Conservation (phyloP, 2,113 vertebrate genomes). For the Shinisaurus crocodilurus region DNA sequence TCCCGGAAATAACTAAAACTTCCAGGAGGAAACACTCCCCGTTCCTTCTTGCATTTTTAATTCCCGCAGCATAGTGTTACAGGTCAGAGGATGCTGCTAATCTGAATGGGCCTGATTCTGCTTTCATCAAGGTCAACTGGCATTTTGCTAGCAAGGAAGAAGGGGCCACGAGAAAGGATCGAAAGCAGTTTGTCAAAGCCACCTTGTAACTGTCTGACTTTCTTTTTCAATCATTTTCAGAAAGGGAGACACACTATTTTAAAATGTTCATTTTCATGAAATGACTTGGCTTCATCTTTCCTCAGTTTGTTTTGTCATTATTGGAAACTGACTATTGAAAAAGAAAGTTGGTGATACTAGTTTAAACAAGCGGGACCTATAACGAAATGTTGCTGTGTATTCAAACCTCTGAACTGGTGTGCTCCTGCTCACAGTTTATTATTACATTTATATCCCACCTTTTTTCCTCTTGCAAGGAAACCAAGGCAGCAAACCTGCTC, state of each 20-base stretch:
- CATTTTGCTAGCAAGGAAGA: too few species aligned
- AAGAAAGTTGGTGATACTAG: not conserved
- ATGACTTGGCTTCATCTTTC: not conserved
- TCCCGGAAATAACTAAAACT: conserved; percentile 38
- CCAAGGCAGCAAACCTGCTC: too few species aligned
- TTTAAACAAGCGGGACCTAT: not conserved
- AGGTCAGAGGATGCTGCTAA: rapidly evolving
- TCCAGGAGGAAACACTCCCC: not conserved
- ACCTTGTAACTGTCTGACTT: conserved; percentile 27
- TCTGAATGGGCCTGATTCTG: conserved; percentile 15
- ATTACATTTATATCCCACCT: too few species aligned
- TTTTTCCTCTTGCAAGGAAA: too few species aligned
- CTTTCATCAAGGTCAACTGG: conserved; percentile 16
- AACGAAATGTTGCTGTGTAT: not conserved
- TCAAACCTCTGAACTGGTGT: too few species aligned
- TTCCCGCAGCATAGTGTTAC: not conserved
- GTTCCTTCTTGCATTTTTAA: conserved; percentile 1
- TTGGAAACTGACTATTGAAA: not conserved
- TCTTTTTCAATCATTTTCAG: not conserved
- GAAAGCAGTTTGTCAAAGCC: not conserved
- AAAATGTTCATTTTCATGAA: not conserved
- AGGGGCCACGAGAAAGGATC: not conserved
- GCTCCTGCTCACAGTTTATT: too few species aligned
- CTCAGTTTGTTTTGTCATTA: not conserved
- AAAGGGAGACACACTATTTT: not conserved